Evolutionary conservation across 2,797 vertebrate genomes (phyloP), one percentile per base, ranked within the genome.

Genomic region (Petrocephalus schoutedeni): DNA sequence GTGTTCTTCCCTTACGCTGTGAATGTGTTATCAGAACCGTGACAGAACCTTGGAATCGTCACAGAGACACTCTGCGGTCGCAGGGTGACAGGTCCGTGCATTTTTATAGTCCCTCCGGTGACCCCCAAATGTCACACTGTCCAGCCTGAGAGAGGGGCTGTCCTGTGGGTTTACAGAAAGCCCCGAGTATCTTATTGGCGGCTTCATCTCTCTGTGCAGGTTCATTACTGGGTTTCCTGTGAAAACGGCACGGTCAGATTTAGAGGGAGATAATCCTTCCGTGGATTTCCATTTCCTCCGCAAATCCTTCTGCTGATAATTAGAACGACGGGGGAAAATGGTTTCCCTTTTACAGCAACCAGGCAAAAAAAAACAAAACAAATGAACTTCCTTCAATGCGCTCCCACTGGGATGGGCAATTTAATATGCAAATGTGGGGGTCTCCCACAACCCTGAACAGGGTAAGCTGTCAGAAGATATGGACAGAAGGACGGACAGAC

Each of bases 31-130:
- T 21, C n/a, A 36, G 8, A 45, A 49, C 41, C 16, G 16, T 80
- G 74, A 80, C 74, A 80, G 19, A 80, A 21, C 74, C 41, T 80
- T 21, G 0, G 74, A 80, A 80, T 49, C 67, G 6, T 71, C 67
- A 36, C 10, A 0, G 67, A 71, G 41, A 80, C 74, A 49, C 41
- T 80, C 74, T 49, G 74, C 19, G 19, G 74, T 49, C 41, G 19
- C 16, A 8, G 90, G 91, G 91, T 91, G 89, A 89, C 88, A 89
- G 89, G 89, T 87, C 89, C 90, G 61, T 83, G n/a, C n/a, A 32
- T 61, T 83, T 82, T 51, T 83, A 82, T 64, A 49, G 59, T 86
- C 41, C 58, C 74, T 49, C 41, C 19, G 19, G 41, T 49, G 74
- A 49, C 74, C 19, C 36, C 36, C 36, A 80, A 49, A 49, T 80